Base-by-base conservation (phyloP, 37 sponge, comb jelly and placozoan genomes). In the Hexactinellida sp. region DNA sequence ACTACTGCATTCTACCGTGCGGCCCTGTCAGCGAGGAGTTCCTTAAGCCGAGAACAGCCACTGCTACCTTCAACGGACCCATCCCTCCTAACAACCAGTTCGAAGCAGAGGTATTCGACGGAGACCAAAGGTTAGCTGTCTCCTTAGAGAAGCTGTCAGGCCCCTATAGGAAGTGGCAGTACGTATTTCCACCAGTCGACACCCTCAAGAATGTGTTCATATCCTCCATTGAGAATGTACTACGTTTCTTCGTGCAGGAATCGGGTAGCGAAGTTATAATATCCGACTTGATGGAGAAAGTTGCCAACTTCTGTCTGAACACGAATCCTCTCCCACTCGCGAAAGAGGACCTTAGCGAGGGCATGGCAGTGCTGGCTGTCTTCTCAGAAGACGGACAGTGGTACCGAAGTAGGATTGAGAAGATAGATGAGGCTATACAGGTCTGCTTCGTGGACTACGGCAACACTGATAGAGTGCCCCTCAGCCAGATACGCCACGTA, bases 401-500 rank as follows among this genome's bases (percentile, higher is more conserved):
- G 94, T 92, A 94, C 39, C 90, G 94, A 37, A 89, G 90, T 25
- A 37, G 52, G 38, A 85, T 88, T 16, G 82, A 55, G 54, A 37
- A 84, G 25, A 32, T 37, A 24, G 85, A 23, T 36, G 85, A 39
- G 71, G n/a, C 21, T 16, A 34, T 55, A 37, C 37, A 82, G 30
- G 92, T 93, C 13, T 54, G 35, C 13, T 94, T 87, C 47, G 86
- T 94, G 36, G 94, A 94, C 54, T 93, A 93, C 85, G 93, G 93
- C 32, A 93, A 93, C 39, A 47, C 83, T 21, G 93, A 91, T 38
- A 23, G 16, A 0, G 86, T 87, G 0, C 39, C 85, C 30, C 0
- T 63, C 30, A n/a, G 76, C 19, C 25, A 63, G 25, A 63, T 63
- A n/a, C 76, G 76, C 5, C 25, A 63, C 34, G 30, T 63, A 3